phyloP scores from a whole-genome alignment of 1,140 invertebrate species.

The Chrysomallon squamiferum region DNA sequence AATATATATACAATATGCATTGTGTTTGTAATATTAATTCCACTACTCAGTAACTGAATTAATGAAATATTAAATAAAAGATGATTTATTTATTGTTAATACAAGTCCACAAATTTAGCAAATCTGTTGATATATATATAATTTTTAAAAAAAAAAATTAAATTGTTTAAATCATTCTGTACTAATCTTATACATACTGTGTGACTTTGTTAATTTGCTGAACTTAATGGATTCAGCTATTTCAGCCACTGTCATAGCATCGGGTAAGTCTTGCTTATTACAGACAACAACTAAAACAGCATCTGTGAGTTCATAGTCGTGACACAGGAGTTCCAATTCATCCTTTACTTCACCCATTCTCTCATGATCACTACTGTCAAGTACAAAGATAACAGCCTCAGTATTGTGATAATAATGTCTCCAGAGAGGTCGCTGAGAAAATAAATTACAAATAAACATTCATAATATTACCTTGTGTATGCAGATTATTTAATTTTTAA shows the following conservation, averaged over 20 bases:
- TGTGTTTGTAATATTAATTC: too few species aligned
- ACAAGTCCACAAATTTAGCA: too few species aligned
- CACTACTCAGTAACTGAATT: too few species aligned
- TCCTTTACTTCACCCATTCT: constrained; percentile 93
- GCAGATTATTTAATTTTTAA: too few species aligned
- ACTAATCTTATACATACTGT: not conserved
- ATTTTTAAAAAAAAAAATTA: too few species aligned
- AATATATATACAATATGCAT: too few species aligned
- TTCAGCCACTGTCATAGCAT: constrained; percentile 97
- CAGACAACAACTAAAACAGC: constrained; percentile 97
- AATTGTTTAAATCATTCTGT: too few species aligned
- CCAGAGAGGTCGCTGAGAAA: not conserved
- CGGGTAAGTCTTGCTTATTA: constrained; percentile 98
- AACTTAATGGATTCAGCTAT: constrained; percentile 96
- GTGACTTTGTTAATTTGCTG: constrained; percentile 73
- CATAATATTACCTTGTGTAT: too few species aligned
- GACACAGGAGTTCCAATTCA: constrained; percentile 92
- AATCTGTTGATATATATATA: too few species aligned
- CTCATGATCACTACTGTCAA: constrained; percentile 96
- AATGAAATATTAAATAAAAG: too few species aligned
- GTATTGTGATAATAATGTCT: not conserved
- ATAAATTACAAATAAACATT: too few species aligned
- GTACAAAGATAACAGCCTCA: constrained; percentile 91
- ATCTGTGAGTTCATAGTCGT: constrained; percentile 96
- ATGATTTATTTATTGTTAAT: too few species aligned